phyloP scores from a whole-genome alignment of 2,797 vertebrate species.

The Liparis tanakae region DNA sequence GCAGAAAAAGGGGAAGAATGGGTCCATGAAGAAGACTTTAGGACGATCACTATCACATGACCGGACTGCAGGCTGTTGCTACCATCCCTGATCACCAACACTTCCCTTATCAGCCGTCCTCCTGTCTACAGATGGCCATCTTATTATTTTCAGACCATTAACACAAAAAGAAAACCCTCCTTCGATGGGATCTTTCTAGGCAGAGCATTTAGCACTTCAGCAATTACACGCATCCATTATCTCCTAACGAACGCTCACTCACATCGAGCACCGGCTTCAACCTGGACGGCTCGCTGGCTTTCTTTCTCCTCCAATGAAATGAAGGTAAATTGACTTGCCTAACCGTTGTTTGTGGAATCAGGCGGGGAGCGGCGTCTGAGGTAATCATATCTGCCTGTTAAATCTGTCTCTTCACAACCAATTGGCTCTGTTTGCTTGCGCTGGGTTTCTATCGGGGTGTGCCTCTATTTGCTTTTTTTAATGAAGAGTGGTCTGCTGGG shows the following conservation, averaged over 20 bases:
- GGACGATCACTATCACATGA: constrained; percentile 3
- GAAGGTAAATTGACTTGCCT: constrained; percentile 73
- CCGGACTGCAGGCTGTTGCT: constrained; percentile 19
- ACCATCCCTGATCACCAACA: constrained; percentile 12
- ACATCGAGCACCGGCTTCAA: constrained; percentile 54
- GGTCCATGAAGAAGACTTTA: too few species aligned
- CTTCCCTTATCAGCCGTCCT: not conserved
- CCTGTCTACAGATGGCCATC: constrained; percentile 63
- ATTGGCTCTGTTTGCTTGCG: constrained; percentile 56
- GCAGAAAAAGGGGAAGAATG: not conserved
- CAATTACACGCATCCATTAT: constrained; percentile 78
- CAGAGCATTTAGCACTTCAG: constrained; percentile 71
- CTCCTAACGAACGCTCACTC: constrained; percentile 65
- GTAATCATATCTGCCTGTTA: constrained; percentile 74
- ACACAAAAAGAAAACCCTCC: constrained; percentile 77
- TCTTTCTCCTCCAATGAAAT: constrained; percentile 72
- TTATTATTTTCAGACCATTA: constrained; percentile 77
- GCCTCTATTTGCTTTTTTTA: constrained; percentile 61
- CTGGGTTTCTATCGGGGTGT: constrained; percentile 52
- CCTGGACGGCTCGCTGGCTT: constrained; percentile 50
- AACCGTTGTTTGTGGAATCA: constrained; percentile 72
- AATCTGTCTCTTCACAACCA: constrained; percentile 63
- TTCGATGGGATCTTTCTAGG: constrained; percentile 71
- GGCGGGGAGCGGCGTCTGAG: constrained; percentile 60
- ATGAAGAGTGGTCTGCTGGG: constrained; percentile 61